phyloP scores from a whole-genome alignment of 1,140 invertebrate species.

The Calycopis cecrops region DNA sequence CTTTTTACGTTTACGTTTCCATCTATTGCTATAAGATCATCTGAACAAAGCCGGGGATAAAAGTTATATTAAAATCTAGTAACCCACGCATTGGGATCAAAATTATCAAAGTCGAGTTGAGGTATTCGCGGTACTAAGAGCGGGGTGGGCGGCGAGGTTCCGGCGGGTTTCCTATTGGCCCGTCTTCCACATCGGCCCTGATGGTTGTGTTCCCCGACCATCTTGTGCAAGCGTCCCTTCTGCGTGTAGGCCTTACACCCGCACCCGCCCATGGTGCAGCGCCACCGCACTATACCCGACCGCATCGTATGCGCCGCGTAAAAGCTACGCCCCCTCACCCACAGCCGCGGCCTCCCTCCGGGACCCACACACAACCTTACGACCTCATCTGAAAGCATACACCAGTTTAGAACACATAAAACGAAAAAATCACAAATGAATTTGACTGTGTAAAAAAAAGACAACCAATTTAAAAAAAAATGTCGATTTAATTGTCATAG shows the following conservation, averaged over 20 bases:
- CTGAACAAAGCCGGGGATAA: too few species aligned
- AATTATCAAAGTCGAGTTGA: slow-evolving; percentile 53
- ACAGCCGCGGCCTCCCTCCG: slow-evolving; percentile 59
- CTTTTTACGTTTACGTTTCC: too few species aligned
- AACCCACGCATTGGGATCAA: slow-evolving; percentile 60
- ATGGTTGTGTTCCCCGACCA: slow-evolving; percentile 65
- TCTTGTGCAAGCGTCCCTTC: slow-evolving; percentile 57
- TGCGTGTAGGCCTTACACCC: slow-evolving; percentile 67
- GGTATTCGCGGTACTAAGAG: slow-evolving; percentile 44
- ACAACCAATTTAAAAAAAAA: too few species aligned
- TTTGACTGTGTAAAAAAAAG: too few species aligned
- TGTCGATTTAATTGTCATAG: too few species aligned
- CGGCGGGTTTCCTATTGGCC: slow-evolving; percentile 18
- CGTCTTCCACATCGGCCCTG: slow-evolving; percentile 42
- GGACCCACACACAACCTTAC: slow-evolving; percentile 60
- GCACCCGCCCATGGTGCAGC: slow-evolving; percentile 67
- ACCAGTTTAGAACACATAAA: slow-evolving; percentile 23
- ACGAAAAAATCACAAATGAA: too few species aligned
- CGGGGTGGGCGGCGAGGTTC: slow-evolving; percentile 38
- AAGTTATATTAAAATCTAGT: slow-evolving; percentile 40
- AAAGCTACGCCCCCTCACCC: slow-evolving; percentile 63
- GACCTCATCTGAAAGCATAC: slow-evolving; percentile 46
- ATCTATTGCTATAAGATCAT: too few species aligned
- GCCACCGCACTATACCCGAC: slow-evolving; percentile 63
- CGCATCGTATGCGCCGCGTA: slow-evolving; percentile 68